Evolutionary conservation across 2,888 invertebrate species (phyloP).

Genomic region (Phengaris arion): DNA sequence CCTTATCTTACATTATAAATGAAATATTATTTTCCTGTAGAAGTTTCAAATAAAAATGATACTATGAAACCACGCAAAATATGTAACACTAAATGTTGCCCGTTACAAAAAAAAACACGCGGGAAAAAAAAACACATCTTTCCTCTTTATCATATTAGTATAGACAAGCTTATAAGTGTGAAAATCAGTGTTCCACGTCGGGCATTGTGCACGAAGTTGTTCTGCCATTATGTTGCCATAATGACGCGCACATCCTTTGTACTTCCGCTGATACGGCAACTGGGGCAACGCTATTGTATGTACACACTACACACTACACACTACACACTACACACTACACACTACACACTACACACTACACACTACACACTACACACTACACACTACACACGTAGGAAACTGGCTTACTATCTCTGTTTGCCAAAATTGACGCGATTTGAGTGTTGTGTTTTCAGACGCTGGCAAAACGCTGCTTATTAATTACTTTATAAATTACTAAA

Average conservation of each 20-base stretch:
- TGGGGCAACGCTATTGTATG: background rate
- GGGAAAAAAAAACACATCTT: too few species aligned
- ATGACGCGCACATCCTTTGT: conserved; percentile 8
- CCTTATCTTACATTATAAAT: too few species aligned
- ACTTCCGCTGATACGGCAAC: conserved; percentile 11
- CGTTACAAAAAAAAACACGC: too few species aligned
- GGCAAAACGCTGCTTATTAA: too few species aligned
- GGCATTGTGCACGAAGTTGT: conserved; percentile 7
- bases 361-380: background rate
- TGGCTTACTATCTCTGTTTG: background rate
- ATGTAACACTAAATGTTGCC: too few species aligned
- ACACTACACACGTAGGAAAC: background rate
- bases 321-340: too few species aligned
- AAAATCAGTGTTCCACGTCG: background rate
- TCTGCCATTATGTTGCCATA: background rate
- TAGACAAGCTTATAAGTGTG: background rate
- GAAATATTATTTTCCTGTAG: too few species aligned
- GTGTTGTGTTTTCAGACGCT: background rate
- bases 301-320: background rate
- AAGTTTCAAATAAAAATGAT: too few species aligned
- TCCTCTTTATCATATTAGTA: too few species aligned
- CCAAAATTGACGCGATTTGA: background rate
- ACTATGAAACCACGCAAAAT: too few species aligned
- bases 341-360: background rate
- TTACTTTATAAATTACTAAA: too few species aligned